Evolutionary conservation across 2,888 invertebrate genomes (phyloP), one percentile per base, ranked within the genome.

Genomic region (Nomada flava): DNA sequence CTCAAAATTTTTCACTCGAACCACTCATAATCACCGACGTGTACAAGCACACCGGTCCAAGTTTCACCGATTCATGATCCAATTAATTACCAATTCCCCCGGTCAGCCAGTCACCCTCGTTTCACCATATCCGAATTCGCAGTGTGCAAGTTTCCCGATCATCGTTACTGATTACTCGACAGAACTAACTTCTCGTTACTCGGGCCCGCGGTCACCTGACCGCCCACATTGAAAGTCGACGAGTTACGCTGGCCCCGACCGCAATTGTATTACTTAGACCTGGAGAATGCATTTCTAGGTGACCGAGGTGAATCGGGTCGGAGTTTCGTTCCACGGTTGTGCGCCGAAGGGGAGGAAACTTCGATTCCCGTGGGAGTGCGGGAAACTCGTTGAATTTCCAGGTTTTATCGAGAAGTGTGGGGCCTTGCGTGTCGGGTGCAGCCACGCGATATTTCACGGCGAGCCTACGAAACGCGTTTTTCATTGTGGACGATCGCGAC

Each of bases 261-360:
- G 11, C 0, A 3, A 9, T 13, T 23, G n/a, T 36, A 59, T 76
- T 52, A 57, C 50, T 13, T 23, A 11, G n/a, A 13, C 36, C 42
- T 52, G 65, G 23, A 57, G 71, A 55, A 70, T 57, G 70, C 62
- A 42, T 57, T 64, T 55, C 63, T 50, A n/a, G 50, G 23, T 55
- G 62, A 71, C 47, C 76, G 36, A 52, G 23, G 23, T 20, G 71
- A 53, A 57, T 63, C 71, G 72, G 47, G 23, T n/a, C 63, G 11
- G 59, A 55, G 44, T 55, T 62, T 20, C 70, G n/a, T 18, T 5
- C 42, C 2, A 1, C 57, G 74, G 20, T 60, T 55, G 23, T 23
- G 15, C 11, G 50, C 20, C 23, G 20, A 18, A 23, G 26, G 57
- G 29, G 15, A n/a, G 2, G 64, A 57, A 57, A 64, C 59, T 23